Evolutionary conservation across 2,888 invertebrate species (phyloP).

Genomic region (Chrysolina americana): DNA sequence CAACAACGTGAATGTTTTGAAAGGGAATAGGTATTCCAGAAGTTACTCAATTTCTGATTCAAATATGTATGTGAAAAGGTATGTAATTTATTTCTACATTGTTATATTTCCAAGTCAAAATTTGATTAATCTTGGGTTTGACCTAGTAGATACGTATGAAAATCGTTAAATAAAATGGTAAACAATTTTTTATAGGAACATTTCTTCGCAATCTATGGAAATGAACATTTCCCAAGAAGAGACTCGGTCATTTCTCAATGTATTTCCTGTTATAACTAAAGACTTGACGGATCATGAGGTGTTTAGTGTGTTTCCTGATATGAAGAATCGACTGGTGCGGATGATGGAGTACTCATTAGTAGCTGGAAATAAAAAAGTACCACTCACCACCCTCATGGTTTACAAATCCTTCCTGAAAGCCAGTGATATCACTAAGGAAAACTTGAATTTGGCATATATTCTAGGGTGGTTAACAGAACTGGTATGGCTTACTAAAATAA

Average conservation of each 20-base stretch:
- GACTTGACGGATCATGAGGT: constrained; percentile 9
- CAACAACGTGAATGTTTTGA: neutral
- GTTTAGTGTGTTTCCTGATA: constrained; percentile 2
- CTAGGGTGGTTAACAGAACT: constrained; percentile 33
- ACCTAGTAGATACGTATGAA: too few relatives aligned
- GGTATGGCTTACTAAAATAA: constrained; percentile 22
- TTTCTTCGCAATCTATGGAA: neutral
- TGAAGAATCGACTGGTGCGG: constrained; percentile 14
- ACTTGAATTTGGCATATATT: constrained; percentile 19
- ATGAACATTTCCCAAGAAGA: neutral
- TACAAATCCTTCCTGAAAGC: constrained; percentile 30
- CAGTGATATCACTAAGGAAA: constrained; percentile 18
- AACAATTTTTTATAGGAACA: neutral
- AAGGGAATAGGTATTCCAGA: neutral
- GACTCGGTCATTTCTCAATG: constrained; percentile 1
- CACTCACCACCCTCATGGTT: constrained; percentile 8
- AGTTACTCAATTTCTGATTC: neutral
- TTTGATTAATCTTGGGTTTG: too few relatives aligned
- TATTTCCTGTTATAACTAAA: constrained; percentile 9
- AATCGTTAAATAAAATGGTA: too few relatives aligned
- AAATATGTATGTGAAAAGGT: neutral
- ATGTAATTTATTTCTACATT: neutral
- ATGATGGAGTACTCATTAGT: constrained; percentile 22
- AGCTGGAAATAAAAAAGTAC: constrained; percentile 19
- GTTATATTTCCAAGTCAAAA: neutral